Conservation (phyloP, 1,140 invertebrate genomes). For the Trichonephila clavipes region DNA sequence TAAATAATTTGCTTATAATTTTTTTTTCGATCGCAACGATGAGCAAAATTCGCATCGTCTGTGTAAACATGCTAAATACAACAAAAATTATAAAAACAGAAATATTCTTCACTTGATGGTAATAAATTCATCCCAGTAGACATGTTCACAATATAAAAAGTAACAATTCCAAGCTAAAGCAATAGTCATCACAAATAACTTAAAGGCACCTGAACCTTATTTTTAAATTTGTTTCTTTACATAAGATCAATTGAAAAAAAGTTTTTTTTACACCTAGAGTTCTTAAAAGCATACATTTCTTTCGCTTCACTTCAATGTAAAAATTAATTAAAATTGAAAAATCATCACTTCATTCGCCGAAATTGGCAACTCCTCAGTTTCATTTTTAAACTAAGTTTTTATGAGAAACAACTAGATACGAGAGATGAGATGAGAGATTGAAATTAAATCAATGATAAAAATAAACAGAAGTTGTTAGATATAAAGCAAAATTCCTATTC, state of each 20-base stretch:
- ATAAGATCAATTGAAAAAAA: background rate
- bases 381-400: background rate
- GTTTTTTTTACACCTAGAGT: background rate
- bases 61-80: background rate
- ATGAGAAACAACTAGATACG: background rate
- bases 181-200: slow-evolving; percentile 37
- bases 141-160: background rate
- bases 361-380: background rate
- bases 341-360: background rate
- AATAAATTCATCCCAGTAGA: background rate
- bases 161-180: slow-evolving; percentile 14
- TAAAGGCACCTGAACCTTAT: slow-evolving; percentile 41
- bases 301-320: background rate
- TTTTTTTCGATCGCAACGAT: background rate
- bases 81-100: background rate
- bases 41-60: slow-evolving; percentile 9
- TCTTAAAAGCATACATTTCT: background rate
- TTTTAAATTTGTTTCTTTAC: background rate
- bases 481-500: too few species aligned
- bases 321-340: background rate
- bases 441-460: too few species aligned
- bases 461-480: too few species aligned
- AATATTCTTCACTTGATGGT: background rate
- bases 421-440: too few species aligned
- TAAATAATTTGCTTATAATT: background rate